Percentiles rank a stretch among this genome's conserved stretches.
phyloP scores from a whole-genome alignment of 2,113 vertebrate genomes.

The Cyrtonyx montezumae region DNA sequence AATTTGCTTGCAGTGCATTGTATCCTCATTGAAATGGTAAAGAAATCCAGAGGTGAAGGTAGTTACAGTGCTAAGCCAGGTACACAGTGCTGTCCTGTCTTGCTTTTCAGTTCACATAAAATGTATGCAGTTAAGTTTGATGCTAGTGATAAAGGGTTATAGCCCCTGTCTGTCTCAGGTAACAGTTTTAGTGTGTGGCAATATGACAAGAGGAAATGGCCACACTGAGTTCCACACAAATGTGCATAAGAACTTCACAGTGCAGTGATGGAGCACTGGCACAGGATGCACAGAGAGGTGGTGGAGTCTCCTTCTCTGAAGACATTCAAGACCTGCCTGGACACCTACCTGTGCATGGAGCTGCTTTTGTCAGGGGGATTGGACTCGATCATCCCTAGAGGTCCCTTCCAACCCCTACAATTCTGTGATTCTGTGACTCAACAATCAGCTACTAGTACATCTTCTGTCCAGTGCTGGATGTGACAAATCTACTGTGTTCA shows the following conservation, averaged over 20 bases:
- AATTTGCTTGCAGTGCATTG: background rate
- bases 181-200: background rate
- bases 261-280: too few species aligned
- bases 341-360: too few species aligned
- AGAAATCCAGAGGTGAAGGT: background rate
- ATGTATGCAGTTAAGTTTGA: too few species aligned
- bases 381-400: too few species aligned
- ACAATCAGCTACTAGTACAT: background rate
- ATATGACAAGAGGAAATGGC: too few species aligned
- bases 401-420: too few species aligned
- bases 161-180: background rate
- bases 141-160: background rate
- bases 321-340: too few species aligned
- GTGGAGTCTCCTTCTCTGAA: too few species aligned
- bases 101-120: background rate
- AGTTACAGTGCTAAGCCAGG: background rate
- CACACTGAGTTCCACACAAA: too few species aligned
- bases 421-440: background rate
- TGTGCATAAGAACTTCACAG: too few species aligned
- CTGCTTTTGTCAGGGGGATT: too few species aligned
- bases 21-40: background rate
- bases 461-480: background rate
- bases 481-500: background rate
- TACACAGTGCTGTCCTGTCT: background rate
- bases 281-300: too few species aligned